Conservation (phyloP, 2,797 vertebrate species). For the Alfaro cultratus region DNA sequence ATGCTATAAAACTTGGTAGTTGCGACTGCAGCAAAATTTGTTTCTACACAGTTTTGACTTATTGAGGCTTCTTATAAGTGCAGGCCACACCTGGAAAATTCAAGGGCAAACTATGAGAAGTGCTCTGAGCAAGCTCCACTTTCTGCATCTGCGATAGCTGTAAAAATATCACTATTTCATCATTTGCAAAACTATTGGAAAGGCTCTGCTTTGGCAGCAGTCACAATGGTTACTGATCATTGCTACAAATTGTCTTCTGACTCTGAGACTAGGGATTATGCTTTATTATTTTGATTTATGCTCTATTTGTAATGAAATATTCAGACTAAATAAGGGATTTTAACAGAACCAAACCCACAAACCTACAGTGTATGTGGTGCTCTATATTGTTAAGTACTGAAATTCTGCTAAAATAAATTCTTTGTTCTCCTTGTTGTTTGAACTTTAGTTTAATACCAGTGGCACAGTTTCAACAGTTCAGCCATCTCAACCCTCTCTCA, state of each 20-base stretch:
- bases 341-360: neutral
- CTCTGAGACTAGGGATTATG: constrained; percentile 1
- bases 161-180: neutral
- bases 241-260: neutral
- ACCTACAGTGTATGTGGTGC: neutral
- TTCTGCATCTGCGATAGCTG: neutral
- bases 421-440: neutral
- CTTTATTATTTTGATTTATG: neutral
- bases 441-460: neutral
- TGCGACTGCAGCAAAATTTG: neutral
- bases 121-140: neutral
- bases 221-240: neutral
- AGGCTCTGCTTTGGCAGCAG: neutral
- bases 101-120: neutral
- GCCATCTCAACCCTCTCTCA: neutral
- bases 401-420: neutral
- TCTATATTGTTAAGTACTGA: neutral
- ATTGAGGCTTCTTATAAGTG: neutral
- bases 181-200: neutral
- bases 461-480: constrained; percentile 3
- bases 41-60: neutral
- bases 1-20: neutral
- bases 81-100: neutral
- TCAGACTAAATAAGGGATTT: neutral
- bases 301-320: neutral